Evolutionary conservation across 1,140 invertebrate genomes (phyloP).

Genomic region (Brachionus rubens): DNA sequence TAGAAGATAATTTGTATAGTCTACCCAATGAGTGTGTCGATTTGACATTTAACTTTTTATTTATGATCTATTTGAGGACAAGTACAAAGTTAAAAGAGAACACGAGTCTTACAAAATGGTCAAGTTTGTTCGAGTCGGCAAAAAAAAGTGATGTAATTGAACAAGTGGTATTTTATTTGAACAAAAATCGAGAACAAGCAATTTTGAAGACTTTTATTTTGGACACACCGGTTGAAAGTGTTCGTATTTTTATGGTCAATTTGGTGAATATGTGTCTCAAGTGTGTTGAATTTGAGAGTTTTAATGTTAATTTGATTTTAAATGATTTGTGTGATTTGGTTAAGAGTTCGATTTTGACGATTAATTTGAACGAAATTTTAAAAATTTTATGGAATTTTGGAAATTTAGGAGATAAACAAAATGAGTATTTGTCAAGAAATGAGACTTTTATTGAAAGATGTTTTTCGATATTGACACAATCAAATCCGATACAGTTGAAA

Average conservation of each 20-base stretch:
- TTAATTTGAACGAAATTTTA: background rate
- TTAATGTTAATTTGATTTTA: background rate
- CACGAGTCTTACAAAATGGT: background rate
- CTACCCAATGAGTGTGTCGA: background rate
- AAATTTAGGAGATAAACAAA: background rate
- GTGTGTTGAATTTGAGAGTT: background rate
- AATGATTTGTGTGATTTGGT: background rate
- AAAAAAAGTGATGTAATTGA: background rate
- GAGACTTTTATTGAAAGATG: background rate
- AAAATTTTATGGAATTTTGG: background rate
- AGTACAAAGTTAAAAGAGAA: background rate
- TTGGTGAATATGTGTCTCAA: background rate
- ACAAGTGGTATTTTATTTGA: background rate
- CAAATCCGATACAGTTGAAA: background rate
- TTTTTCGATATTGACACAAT: background rate
- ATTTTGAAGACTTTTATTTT: background rate
- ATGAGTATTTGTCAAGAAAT: background rate
- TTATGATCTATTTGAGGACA: constrained; percentile 13
- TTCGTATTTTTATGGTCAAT: background rate
- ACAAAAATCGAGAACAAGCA: background rate
- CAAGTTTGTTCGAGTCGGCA: background rate
- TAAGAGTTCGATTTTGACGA: background rate
- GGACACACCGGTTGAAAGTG: background rate
- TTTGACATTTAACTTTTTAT: constrained; percentile 13
- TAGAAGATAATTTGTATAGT: background rate